Evolutionary conservation across 2,797 vertebrate genomes (phyloP), one percentile per base, ranked within the genome.

Genomic region (Channa striata): DNA sequence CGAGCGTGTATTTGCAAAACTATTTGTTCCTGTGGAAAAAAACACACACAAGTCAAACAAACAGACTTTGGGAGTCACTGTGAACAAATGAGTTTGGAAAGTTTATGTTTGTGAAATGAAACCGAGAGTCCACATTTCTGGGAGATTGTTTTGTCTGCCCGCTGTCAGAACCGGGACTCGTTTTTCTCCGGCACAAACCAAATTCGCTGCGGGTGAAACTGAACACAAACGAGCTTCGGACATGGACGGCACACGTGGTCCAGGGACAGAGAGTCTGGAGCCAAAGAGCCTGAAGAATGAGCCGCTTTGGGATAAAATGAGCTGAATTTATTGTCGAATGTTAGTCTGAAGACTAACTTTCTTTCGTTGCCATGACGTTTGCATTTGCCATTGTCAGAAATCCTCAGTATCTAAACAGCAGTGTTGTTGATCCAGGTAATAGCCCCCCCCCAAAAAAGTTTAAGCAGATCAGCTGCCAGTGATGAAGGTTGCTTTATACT

Each of bases 131-230:
- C 59, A 68, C 42, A 66, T 11, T 1, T 39, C 68, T 16, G 68
- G 5, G 7, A 17, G n/a, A 62, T 58, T 75, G 74, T 83, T 83
- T 61, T 30, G 44, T 77, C 72, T 76, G 59, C 52, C 16, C 1
- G 10, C 6, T 34, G 72, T 63, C 37, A 5, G 57, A 19, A 46
- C 61, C 0, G 0, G 25, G 30, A 12, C 17, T 59, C 17, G 6
- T 66, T 77, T 72, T 62, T 16, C 20, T n/a, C 48, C 71, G 8
- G 8, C 46, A 0, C 25, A 59, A 53, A 64, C 56, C 11, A 13
- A 36, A 6, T 30, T 4, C 36, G 70, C 67, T 21, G 64, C 57
- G 52, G 49, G 58, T 68, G 25, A 6, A 37, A 48, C n/a, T 20
- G 20, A 51, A 40, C 7, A 25, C 21, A 56, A 59, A 64, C 47